These are phyloP conservation scores for Drosophila prosaltans DNA, from an alignment of 1,140 invertebrate genomes.

Conservation along the genomic window DNA sequence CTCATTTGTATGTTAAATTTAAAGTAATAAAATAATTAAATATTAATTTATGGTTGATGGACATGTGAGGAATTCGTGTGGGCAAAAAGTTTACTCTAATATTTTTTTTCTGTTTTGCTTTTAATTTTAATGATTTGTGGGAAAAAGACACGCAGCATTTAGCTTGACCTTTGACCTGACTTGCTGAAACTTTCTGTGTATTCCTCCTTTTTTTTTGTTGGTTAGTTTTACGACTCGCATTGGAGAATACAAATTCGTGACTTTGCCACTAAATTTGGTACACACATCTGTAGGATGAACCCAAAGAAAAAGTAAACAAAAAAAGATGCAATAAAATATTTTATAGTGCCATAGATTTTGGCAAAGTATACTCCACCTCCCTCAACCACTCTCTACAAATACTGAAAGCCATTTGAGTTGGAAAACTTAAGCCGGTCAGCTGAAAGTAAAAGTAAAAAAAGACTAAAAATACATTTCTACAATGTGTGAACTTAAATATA, in stretches of 20 bases:
- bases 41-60: conserved; percentile 65
- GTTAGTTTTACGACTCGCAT: conserved; percentile 62
- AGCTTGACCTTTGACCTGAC: conserved; percentile 13
- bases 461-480: background rate
- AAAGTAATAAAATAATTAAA: conserved; percentile 79
- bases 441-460: background rate
- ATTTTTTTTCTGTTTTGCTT: background rate
- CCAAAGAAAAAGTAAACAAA: conserved; percentile 26
- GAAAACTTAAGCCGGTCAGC: background rate
- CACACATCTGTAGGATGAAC: too few species aligned
- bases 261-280: conserved; percentile 46
- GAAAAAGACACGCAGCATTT: conserved; percentile 8
- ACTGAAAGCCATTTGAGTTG: conserved; percentile 3
- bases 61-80: conserved; percentile 34
- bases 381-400: background rate
- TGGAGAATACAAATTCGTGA: conserved; percentile 42
- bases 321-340: conserved; percentile 58
- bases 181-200: conserved; percentile 15
- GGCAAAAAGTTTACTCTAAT: background rate
- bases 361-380: background rate
- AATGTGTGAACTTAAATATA: too few species aligned
- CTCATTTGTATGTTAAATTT: conserved; percentile 70
- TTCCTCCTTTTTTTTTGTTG: conserved; percentile 13
- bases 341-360: conserved; percentile 27
- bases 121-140: conserved; percentile 19